Percentiles rank a stretch among this genome's conserved stretches.
phyloP scores from a whole-genome alignment of 2,113 vertebrate genomes.

The Hippocampus zosterae region DNA sequence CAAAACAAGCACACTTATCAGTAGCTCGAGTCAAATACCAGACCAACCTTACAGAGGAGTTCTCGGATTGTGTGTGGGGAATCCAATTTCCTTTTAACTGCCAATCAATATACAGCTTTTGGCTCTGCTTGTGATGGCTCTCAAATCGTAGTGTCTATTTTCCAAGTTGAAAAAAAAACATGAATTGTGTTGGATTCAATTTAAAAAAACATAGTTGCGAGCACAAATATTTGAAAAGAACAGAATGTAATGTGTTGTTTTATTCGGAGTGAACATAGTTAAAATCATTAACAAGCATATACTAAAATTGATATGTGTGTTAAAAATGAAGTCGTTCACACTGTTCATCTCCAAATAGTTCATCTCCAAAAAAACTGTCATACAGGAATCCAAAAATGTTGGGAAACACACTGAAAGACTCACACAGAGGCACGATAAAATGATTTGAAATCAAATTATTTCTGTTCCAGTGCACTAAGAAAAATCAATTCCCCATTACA shows the following conservation, averaged over 20 bases:
- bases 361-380: not conserved
- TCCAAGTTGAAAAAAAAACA: no score
- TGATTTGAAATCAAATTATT: slow-evolving; percentile 75
- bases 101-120: not conserved
- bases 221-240: no score
- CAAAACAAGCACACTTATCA: not conserved
- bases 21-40: not conserved
- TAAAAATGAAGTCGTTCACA: not conserved
- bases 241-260: not conserved
- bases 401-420: slow-evolving; percentile 6
- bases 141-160: not conserved
- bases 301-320: not conserved
- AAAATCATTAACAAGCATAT: not conserved
- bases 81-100: no score
- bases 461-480: slow-evolving; percentile 68
- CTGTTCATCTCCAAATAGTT: not conserved
- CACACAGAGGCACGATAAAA: slow-evolving; percentile 51
- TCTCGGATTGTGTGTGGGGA: not conserved
- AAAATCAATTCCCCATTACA: slow-evolving; percentile 75
- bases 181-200: no score
- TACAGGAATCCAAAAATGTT: not conserved
- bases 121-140: not conserved
- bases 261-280: not conserved
- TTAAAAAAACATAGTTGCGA: no score
- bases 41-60: not conserved